phyloP scores from a whole-genome alignment of 2,888 invertebrate species.

The Andrena hattorfiana region DNA sequence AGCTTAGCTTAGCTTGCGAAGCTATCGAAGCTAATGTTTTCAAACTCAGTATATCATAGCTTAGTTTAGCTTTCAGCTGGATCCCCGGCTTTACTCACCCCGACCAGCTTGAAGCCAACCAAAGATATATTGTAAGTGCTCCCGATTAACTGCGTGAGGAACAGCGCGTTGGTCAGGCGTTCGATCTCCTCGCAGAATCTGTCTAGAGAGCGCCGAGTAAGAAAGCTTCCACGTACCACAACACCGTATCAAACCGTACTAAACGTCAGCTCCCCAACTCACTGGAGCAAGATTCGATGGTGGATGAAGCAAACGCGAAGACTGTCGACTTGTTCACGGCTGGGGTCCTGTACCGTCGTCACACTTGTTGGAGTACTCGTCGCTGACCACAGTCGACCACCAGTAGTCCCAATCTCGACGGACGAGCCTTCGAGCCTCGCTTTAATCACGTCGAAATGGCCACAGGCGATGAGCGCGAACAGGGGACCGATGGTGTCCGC shows the following conservation, averaged over 20 bases:
- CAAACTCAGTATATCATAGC: no score
- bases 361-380: background rate
- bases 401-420: background rate
- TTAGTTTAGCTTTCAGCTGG: no score
- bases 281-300: slow-evolving; percentile 64
- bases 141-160: slow-evolving; percentile 64
- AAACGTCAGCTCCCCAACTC: slow-evolving; percentile 26
- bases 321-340: background rate
- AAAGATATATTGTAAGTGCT: slow-evolving; percentile 72
- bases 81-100: slow-evolving; percentile 51
- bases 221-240: background rate
- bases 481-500: slow-evolving; percentile 68
- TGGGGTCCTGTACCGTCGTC: background rate
- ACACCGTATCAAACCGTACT: background rate
- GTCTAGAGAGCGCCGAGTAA: background rate
- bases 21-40: no score
- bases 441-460: slow-evolving; percentile 64
- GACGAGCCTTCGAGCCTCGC: slow-evolving; percentile 13
- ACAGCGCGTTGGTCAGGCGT: slow-evolving; percentile 57
- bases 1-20: no score
- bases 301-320: slow-evolving; percentile 45
- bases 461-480: slow-evolving; percentile 62
- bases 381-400: background rate
- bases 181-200: slow-evolving; percentile 66
- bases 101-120: slow-evolving; percentile 70